A percentile compares a stretch with the other conserved stretches of the same genome.
Evolutionary conservation across 2,888 invertebrate species (phyloP).

Genomic region (Drosophila colorata): DNA sequence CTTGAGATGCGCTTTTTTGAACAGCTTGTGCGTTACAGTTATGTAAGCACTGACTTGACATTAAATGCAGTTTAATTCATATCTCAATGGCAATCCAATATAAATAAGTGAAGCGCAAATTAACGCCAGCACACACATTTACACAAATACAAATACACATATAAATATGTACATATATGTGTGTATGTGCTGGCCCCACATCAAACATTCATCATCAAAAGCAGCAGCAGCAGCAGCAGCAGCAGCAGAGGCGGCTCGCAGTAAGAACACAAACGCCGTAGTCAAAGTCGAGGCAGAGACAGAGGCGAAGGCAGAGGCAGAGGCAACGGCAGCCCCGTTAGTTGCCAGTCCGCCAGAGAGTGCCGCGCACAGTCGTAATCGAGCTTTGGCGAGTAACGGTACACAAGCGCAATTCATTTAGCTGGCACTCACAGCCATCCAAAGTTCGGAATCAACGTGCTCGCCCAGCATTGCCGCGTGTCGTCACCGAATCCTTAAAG

Average conservation of each 20-base stretch:
- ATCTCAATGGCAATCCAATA: conserved; percentile 66
- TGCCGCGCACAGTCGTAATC: conserved; percentile 69
- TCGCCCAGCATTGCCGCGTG: conserved; percentile 8
- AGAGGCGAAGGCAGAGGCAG: neutral
- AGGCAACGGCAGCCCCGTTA: conserved; percentile 17
- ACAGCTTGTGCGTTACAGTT: conserved; percentile 23
- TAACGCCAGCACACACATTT: conserved; percentile 47
- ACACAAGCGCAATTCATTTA: conserved; percentile 47
- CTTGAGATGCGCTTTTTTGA: neutral
- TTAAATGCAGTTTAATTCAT: conserved; percentile 58
- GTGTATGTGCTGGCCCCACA: conserved; percentile 21
- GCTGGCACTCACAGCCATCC: conserved; percentile 9
- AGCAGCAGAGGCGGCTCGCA: conserved; percentile 27
- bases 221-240: conserved; percentile 13
- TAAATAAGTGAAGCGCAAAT: conserved; percentile 65
- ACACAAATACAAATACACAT: too few species aligned
- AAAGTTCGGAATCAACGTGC: conserved; percentile 13
- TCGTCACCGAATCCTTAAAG: conserved; percentile 10
- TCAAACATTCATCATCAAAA: conserved; percentile 61
- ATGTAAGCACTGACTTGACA: conserved; percentile 7
- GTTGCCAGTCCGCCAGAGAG: conserved; percentile 44
- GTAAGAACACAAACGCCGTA: conserved; percentile 52
- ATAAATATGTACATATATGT: too few species aligned
- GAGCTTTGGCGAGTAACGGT: conserved; percentile 69
- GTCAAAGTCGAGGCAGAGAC: conserved; percentile 34